These are phyloP conservation scores for Archips xylosteana DNA, from an alignment of 2,888 invertebrate genomes.

Conservation along the genomic window DNA sequence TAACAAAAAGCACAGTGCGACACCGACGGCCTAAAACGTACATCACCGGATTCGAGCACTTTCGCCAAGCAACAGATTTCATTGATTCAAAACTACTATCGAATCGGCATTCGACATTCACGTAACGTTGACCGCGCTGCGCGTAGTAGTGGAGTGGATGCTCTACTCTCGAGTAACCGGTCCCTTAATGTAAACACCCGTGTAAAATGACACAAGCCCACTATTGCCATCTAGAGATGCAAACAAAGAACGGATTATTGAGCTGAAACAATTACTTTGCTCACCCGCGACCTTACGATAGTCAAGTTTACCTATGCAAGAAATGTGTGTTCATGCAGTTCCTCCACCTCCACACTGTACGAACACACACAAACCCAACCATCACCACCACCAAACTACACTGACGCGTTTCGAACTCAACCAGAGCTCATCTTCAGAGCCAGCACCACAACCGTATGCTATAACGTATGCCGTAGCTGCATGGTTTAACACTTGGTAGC, in stretches of 20 bases:
- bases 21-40: slow-evolving; percentile 21
- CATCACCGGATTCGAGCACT: slow-evolving; percentile 46
- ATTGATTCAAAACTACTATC: slow-evolving; percentile 52
- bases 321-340: no score
- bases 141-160: slow-evolving; percentile 45
- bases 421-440: no score
- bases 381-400: no score
- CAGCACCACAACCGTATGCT: no score
- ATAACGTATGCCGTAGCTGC: no score
- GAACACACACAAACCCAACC: no score
- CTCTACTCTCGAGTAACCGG: slow-evolving; percentile 51
- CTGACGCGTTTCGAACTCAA: no score
- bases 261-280: no score
- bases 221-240: slow-evolving; percentile 47
- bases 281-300: no score
- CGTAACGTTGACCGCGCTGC: slow-evolving; percentile 44
- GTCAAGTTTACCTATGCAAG: no score
- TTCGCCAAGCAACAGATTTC: slow-evolving; percentile 50
- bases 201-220: slow-evolving; percentile 54
- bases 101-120: slow-evolving; percentile 40
- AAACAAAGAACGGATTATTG: slow-evolving; percentile 32
- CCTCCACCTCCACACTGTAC: no score
- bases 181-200: slow-evolving; percentile 48
- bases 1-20: not conserved
- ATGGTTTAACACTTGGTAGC: no score